Evolutionary conservation across 2,113 vertebrate species (phyloP).

Genomic region (Erinaceus europaeus): DNA sequence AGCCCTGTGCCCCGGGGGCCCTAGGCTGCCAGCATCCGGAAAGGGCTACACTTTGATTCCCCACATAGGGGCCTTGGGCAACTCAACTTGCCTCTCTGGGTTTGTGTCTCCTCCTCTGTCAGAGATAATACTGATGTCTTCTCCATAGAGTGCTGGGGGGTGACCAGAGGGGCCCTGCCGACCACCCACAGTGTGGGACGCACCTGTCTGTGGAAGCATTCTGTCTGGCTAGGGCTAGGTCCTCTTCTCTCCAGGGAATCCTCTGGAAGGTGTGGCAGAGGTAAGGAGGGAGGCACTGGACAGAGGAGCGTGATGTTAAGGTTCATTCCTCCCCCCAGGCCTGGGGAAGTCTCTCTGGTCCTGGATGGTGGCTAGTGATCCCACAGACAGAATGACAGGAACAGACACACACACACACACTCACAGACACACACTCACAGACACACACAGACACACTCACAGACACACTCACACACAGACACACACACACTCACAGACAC

Average conservation of each 20-base stretch:
- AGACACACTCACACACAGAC: too few species aligned
- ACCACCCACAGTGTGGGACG: neutral
- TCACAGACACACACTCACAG: too few species aligned
- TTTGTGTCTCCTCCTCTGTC: neutral
- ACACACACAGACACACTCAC: too few species aligned
- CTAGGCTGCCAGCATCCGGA: neutral
- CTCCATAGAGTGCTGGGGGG: slow-evolving; percentile 26
- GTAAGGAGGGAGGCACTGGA: neutral
- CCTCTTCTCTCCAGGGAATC: neutral
- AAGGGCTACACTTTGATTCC: neutral
- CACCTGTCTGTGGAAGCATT: neutral
- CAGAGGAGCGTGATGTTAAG: neutral
- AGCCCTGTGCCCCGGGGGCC: neutral
- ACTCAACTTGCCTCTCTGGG: neutral
- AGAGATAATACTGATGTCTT: neutral
- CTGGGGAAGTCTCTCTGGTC: neutral
- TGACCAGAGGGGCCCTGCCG: neutral
- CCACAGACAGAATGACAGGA: neutral
- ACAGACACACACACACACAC: neutral
- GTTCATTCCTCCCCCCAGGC: neutral
- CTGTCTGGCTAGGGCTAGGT: neutral
- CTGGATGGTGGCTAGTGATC: neutral
- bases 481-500: neutral
- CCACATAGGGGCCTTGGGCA: neutral
- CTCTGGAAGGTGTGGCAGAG: neutral